Evolutionary conservation across 1,140 invertebrate species (phyloP).

Genomic region (Saccostrea cuccullata): DNA sequence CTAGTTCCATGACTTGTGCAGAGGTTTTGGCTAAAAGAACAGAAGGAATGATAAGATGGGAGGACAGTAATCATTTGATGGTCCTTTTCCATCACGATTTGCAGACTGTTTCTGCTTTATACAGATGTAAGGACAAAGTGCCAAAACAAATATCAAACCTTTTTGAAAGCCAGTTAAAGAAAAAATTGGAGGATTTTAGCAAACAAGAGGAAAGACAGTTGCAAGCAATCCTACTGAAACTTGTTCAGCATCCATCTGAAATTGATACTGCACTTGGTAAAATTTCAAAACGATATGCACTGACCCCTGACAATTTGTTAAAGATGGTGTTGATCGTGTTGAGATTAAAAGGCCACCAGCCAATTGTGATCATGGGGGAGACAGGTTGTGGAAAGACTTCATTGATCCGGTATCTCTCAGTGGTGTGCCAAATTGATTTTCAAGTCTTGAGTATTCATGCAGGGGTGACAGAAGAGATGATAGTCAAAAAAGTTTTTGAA

Average conservation of each 20-base stretch:
- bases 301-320: constrained; percentile 63
- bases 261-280: neutral
- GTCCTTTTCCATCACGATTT: constrained; percentile 65
- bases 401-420: constrained; percentile 59
- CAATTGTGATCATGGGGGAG: constrained; percentile 61
- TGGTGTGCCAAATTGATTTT: constrained; percentile 52
- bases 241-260: constrained; percentile 41
- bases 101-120: constrained; percentile 62
- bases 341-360: constrained; percentile 52
- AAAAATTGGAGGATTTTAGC: constrained; percentile 49
- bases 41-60: constrained; percentile 64
- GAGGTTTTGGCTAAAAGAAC: constrained; percentile 45
- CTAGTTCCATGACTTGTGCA: neutral
- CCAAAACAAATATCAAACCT: constrained; percentile 53
- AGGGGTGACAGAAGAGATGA: constrained; percentile 49
- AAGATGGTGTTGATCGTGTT: constrained; percentile 62
- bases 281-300: constrained; percentile 57
- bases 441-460: constrained; percentile 63
- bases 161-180: constrained; percentile 64
- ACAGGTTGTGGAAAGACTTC: constrained; percentile 67
- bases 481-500: constrained; percentile 41
- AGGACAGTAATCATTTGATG: constrained; percentile 65
- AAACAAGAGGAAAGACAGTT: constrained; percentile 47
- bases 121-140: constrained; percentile 52
- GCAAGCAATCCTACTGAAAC: constrained; percentile 52